Evolutionary conservation across 2,113 vertebrate species (phyloP).

Genomic region (Athene noctua): DNA sequence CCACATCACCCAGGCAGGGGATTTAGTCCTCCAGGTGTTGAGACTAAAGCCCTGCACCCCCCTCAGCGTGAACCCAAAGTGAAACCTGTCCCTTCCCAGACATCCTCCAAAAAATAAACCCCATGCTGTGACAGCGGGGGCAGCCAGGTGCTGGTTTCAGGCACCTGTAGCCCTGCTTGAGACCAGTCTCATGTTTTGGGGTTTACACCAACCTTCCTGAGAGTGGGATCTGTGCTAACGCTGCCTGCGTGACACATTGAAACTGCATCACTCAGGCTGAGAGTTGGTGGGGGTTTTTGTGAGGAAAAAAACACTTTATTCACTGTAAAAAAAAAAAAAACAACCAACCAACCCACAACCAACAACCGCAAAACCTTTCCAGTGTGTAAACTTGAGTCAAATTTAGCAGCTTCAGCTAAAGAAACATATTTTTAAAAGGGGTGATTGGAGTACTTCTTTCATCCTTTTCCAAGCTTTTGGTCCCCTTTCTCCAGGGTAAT

Average conservation of each 20-base stretch:
- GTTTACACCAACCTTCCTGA: background rate
- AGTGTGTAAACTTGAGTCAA: background rate
- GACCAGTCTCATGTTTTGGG: background rate
- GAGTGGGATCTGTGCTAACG: background rate
- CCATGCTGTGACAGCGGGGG: rapidly evolving
- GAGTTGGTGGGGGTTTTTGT: conserved; percentile 31
- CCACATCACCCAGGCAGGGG: rapidly evolving
- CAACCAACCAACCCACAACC: background rate
- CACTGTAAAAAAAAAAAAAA: background rate
- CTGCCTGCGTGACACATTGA: conserved; percentile 9
- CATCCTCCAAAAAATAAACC: background rate
- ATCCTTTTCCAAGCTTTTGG: background rate
- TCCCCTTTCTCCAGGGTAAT: background rate
- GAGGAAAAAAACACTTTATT: conserved; percentile 37
- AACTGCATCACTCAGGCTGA: background rate
- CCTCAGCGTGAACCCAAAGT: background rate
- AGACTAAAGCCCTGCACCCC: background rate
- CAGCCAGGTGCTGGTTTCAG: conserved; percentile 29
- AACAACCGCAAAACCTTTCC: conserved; percentile 18
- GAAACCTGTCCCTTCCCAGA: background rate
- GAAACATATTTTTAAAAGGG: conserved; percentile 6
- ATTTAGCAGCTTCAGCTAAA: conserved; percentile 22
- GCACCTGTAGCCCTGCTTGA: background rate
- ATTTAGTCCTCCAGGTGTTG: background rate
- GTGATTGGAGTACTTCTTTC: background rate